Evolutionary conservation across 2,888 invertebrate species (phyloP).

Genomic region (Apantesis nais): DNA sequence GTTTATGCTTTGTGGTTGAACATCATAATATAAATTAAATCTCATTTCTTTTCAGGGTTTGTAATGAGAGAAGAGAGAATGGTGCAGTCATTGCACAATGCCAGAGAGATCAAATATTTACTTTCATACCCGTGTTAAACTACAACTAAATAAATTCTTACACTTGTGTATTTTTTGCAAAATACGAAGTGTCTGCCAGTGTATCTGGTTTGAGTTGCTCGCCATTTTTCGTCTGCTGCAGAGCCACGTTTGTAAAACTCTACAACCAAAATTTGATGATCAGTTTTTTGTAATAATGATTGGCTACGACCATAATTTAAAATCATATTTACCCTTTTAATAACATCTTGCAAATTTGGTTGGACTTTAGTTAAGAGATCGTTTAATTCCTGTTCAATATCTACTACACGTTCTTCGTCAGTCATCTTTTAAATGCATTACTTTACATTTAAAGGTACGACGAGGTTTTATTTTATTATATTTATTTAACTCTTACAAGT

Average conservation of each 20-base stretch:
- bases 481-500: conserved; percentile 20
- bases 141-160: conserved; percentile 57
- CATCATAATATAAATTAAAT: too few relatives aligned
- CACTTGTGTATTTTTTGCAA: conserved; percentile 86
- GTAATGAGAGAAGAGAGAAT: too few relatives aligned
- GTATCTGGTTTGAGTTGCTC: conserved; percentile 76
- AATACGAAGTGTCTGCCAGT: conserved; percentile 83
- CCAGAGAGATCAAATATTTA: background rate
- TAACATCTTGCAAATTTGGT: conserved; percentile 85
- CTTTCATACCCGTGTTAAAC: background rate
- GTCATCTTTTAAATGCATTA: conserved; percentile 67
- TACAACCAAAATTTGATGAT: conserved; percentile 54
- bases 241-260: conserved; percentile 86
- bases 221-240: conserved; percentile 81
- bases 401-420: conserved; percentile 72
- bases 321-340: conserved; percentile 83
- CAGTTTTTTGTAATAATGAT: conserved; percentile 4
- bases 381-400: conserved; percentile 80
- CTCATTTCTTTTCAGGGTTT: too few relatives aligned
- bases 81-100: background rate
- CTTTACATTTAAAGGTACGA: conserved; percentile 31
- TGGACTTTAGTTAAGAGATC: conserved; percentile 80
- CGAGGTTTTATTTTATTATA: conserved; percentile 33
- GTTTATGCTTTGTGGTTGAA: too few relatives aligned
- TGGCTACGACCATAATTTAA: conserved; percentile 16